Percentiles rank a stretch among this genome's conserved stretches.
These are phyloP conservation scores for Pangasius larnaudii DNA, from an alignment of 2,797 vertebrate species.

Conservation along the genomic window DNA sequence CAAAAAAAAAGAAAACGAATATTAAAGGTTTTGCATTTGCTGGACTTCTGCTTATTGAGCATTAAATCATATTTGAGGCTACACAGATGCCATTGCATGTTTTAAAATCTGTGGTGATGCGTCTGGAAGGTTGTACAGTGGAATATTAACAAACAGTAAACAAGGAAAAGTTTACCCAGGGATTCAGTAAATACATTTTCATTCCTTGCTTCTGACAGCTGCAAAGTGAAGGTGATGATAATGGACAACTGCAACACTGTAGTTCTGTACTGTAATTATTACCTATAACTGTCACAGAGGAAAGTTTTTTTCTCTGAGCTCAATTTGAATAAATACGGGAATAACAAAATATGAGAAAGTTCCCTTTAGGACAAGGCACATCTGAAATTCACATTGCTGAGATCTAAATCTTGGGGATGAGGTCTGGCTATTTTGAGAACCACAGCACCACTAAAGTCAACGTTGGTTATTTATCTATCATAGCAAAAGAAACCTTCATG, in stretches of 20 bases:
- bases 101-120: constrained; percentile 11
- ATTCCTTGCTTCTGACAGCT: constrained; percentile 32
- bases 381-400: constrained; percentile 63
- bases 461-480: constrained; percentile 61
- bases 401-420: constrained; percentile 57
- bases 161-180: constrained; percentile 28
- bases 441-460: constrained; percentile 72
- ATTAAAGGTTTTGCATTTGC: constrained; percentile 52
- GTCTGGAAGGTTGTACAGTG: constrained; percentile 24
- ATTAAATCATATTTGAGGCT: constrained; percentile 49
- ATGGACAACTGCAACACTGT: constrained; percentile 35
- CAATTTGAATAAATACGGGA: constrained; percentile 47
- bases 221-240: constrained; percentile 24
- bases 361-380: constrained; percentile 59
- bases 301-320: constrained; percentile 15
- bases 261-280: constrained; percentile 21
- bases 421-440: constrained; percentile 68
- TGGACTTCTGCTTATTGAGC: constrained; percentile 32
- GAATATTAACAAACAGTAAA: constrained; percentile 38
- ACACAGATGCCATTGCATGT: constrained; percentile 30
- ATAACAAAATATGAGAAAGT: constrained; percentile 52
- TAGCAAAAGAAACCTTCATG: constrained; percentile 63
- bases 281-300: constrained; percentile 44
- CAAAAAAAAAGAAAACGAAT: constrained; percentile 49
- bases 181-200: constrained; percentile 25